Evolutionary conservation across 2,113 vertebrate genomes (phyloP).

Genomic region (Haemorhous mexicanus): DNA sequence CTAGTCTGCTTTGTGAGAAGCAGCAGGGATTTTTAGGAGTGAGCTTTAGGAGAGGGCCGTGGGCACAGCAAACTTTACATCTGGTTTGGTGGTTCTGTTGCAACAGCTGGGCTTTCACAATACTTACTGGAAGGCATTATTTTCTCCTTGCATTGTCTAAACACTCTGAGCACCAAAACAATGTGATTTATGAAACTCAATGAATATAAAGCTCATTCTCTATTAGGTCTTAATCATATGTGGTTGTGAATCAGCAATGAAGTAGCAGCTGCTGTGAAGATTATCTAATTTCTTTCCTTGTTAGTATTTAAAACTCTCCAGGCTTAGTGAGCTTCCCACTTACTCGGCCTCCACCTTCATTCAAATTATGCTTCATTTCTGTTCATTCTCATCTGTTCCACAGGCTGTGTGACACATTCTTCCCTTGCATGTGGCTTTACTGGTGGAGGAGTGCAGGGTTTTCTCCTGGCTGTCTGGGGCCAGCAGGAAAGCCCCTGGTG

Average conservation of each 20-base stretch:
- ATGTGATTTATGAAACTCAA: background rate
- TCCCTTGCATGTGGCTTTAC: background rate
- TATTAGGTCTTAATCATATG: background rate
- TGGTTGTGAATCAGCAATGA: slow-evolving; percentile 16
- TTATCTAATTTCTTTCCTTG: slow-evolving; percentile 21
- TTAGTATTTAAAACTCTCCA: slow-evolving; percentile 22
- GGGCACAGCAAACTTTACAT: background rate
- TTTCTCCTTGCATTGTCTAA: slow-evolving; percentile 40
- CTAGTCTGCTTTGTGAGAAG: background rate
- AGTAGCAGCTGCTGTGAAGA: background rate
- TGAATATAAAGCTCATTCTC: background rate
- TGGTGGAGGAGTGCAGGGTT: background rate
- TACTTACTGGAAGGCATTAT: slow-evolving; percentile 34
- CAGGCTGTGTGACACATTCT: background rate
- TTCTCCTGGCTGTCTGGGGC: background rate
- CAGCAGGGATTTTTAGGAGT: background rate
- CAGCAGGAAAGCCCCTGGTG: background rate
- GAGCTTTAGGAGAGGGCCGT: background rate
- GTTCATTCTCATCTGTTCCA: background rate
- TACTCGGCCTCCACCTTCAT: slow-evolving; percentile 4
- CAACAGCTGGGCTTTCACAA: slow-evolving; percentile 34
- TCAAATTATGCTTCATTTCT: background rate
- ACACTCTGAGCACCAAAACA: slow-evolving; percentile 9
- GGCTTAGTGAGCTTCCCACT: slow-evolving; percentile 2
- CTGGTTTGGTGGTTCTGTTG: background rate